These are phyloP conservation scores for Scaptomyza polygonia DNA, from an alignment of 2,888 invertebrate genomes.

Conservation along the genomic window DNA sequence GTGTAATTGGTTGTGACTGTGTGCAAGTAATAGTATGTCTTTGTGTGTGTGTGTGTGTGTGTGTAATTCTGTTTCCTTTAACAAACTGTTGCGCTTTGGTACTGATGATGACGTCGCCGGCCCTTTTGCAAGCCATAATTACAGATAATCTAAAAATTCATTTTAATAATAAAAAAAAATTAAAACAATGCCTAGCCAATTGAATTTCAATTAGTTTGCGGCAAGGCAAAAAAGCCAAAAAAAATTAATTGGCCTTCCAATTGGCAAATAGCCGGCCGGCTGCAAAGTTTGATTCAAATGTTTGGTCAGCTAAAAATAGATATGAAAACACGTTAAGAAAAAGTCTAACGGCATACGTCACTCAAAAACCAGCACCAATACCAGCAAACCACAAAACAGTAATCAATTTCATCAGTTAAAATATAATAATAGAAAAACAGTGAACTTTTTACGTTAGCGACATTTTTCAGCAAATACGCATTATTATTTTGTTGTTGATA, in stretches of 20 bases:
- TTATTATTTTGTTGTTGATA: conserved; percentile 57
- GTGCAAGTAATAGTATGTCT: conserved; percentile 10
- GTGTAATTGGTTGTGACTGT: conserved; percentile 58
- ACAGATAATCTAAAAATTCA: conserved; percentile 14
- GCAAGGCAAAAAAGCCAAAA: conserved; percentile 6
- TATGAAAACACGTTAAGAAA: conserved; percentile 20
- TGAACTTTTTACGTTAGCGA: conserved; percentile 37
- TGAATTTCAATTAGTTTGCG: conserved; percentile 61
- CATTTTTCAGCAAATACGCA: conserved; percentile 66
- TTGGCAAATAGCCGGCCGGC: conserved; percentile 59
- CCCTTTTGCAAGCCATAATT: conserved; percentile 57
- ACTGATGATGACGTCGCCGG: conserved; percentile 58
- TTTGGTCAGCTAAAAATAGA: conserved; percentile 36
- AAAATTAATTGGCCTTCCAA: conserved; percentile 32
- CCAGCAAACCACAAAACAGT: conserved; percentile 9
- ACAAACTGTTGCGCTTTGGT: conserved; percentile 76
- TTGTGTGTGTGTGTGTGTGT: conserved; percentile 19
- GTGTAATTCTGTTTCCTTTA: conserved; percentile 58
- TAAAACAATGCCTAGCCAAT: conserved; percentile 42
- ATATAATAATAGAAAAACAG: conserved; percentile 17
- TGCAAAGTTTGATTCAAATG: conserved; percentile 15
- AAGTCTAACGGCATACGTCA: conserved; percentile 51
- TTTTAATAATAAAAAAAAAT: conserved; percentile 5
- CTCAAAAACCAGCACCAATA: conserved; percentile 14
- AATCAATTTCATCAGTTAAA: conserved; percentile 41